phyloP scores from a whole-genome alignment of 2,888 invertebrate species.

The Ectemnius continuus region DNA sequence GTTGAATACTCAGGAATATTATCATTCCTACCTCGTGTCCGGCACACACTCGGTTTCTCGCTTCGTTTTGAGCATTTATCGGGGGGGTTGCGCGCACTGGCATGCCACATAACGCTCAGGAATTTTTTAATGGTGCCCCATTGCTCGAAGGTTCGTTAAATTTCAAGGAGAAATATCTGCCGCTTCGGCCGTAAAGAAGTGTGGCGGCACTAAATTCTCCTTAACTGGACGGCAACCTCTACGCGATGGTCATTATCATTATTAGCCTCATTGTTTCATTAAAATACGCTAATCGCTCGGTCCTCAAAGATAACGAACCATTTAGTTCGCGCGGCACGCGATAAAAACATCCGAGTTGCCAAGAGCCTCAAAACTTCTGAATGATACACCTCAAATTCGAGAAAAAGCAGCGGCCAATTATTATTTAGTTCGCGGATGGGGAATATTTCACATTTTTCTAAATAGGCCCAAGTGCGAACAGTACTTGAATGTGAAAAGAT shows the following conservation, averaged over 20 bases:
- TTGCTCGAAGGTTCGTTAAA: slow-evolving; percentile 64
- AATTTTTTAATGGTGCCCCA: slow-evolving; percentile 71
- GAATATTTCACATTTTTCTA: too few species aligned
- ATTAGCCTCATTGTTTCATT: slow-evolving; percentile 38
- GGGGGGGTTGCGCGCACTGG: slow-evolving; percentile 58
- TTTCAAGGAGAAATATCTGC: slow-evolving; percentile 59
- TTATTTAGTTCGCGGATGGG: too few species aligned
- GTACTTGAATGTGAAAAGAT: not conserved
- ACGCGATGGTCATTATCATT: slow-evolving; percentile 14
- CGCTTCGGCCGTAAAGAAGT: slow-evolving; percentile 42
- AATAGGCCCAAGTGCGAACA: too few species aligned
- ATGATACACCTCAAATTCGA: too few species aligned
- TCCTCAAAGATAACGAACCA: slow-evolving; percentile 36
- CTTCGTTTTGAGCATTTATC: slow-evolving; percentile 50
- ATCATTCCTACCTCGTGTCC: slow-evolving; percentile 36
- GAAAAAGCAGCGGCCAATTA: too few species aligned
- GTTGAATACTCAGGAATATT: slow-evolving; percentile 40
- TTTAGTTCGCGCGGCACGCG: slow-evolving; percentile 14
- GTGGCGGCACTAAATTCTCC: slow-evolving; percentile 45
- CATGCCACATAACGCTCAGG: slow-evolving; percentile 63
- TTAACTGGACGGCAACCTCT: slow-evolving; percentile 37
- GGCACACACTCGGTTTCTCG: slow-evolving; percentile 14
- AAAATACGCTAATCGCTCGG: slow-evolving; percentile 35
- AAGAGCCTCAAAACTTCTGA: too few species aligned
- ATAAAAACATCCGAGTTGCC: too few species aligned